These are phyloP conservation scores for Pristionchus exspectatus DNA, from an alignment of 2,888 invertebrate species.

Conservation along the genomic window DNA sequence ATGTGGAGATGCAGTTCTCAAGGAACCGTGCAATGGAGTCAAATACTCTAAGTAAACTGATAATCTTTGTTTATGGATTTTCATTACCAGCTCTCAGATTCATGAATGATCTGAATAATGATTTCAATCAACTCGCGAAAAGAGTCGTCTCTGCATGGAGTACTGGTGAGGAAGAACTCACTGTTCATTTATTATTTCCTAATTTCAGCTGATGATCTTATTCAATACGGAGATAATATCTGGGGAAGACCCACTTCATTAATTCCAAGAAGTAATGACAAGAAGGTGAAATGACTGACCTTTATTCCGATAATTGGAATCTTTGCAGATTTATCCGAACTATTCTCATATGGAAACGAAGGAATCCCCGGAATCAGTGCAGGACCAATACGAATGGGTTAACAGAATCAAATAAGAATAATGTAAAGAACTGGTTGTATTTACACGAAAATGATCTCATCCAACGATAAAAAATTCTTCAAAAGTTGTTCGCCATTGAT, in stretches of 20 bases:
- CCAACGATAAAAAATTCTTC: neutral
- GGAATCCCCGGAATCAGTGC: constrained; percentile 62
- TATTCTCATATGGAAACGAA: constrained; percentile 71
- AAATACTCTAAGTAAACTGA: neutral
- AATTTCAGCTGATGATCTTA: constrained; percentile 70
- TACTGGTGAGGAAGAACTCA: constrained; percentile 50
- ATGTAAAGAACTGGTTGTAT: neutral
- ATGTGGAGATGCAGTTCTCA: constrained; percentile 62
- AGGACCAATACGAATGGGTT: constrained; percentile 61
- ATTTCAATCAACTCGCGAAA: constrained; percentile 57
- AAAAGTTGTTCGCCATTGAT: no score
- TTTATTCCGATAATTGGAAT: neutral
- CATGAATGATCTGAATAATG: constrained; percentile 61
- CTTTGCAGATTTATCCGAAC: constrained; percentile 58
- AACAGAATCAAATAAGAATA: constrained; percentile 38
- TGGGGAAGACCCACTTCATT: constrained; percentile 70
- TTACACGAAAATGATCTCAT: neutral
- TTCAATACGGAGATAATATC: constrained; percentile 67
- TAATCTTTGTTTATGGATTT: neutral
- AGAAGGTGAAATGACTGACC: constrained; percentile 55
- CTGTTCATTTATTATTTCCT: neutral
- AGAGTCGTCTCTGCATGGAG: constrained; percentile 68
- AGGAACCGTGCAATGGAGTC: constrained; percentile 62
- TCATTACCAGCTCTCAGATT: constrained; percentile 16
- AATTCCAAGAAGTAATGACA: constrained; percentile 63